A percentile compares a stretch with the other conserved stretches of the same genome.
Conservation (phyloP, 2,888 invertebrate species). For the Synergus laeviventris region DNA sequence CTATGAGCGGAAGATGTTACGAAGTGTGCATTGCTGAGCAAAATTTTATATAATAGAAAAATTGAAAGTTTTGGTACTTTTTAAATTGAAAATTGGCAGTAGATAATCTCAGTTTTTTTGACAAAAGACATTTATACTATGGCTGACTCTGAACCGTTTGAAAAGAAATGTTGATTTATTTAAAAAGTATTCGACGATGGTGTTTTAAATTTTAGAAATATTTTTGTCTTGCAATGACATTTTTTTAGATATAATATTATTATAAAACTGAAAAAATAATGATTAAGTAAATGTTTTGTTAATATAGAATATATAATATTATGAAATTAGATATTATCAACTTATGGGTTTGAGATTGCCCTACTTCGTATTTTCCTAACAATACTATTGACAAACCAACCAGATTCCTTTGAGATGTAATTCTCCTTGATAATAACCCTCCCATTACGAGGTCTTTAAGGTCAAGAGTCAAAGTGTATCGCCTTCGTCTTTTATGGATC, state of each 20-base stretch:
- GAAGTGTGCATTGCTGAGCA: conserved; percentile 49
- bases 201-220: too few relatives aligned
- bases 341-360: neutral
- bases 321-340: neutral
- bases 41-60: conserved; percentile 14
- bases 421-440: conserved; percentile 32
- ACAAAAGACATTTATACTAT: neutral
- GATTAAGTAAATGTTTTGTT: neutral
- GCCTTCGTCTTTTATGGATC: conserved; percentile 2
- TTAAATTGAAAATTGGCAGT: neutral
- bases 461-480: conserved; percentile 35
- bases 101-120: neutral
- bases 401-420: conserved; percentile 2
- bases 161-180: too few relatives aligned
- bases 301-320: too few relatives aligned
- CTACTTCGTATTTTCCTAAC: conserved; percentile 4
- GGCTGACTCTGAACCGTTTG: too few relatives aligned
- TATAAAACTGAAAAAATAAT: neutral
- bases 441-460: neutral
- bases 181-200: too few relatives aligned
- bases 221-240: too few relatives aligned
- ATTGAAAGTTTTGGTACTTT: neutral
- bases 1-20: conserved; percentile 48
- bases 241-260: neutral
- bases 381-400: neutral